Base-by-base conservation (phyloP, 2,888 invertebrate species). In the Myathropa florea region DNA sequence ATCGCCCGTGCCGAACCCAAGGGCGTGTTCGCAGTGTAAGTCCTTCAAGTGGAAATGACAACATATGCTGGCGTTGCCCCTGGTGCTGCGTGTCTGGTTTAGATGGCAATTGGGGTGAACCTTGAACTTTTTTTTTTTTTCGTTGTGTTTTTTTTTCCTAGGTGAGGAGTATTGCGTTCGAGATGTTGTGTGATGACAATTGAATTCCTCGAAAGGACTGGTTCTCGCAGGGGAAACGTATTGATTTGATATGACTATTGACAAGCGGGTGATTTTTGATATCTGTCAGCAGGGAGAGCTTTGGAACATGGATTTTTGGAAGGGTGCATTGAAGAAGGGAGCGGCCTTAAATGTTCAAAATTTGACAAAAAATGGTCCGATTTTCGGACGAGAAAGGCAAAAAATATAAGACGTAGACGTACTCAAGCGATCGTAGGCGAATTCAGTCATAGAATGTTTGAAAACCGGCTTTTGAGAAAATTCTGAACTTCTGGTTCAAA, bases 11-110 rank as follows among this genome's bases (percentile, higher is more conserved):
- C 68, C 67, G 30, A 60, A 30, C 67, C 55, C 63, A 70, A 70
- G 77, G 77, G 77, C 61, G 68, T 68, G 77, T 28, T 68, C 63
- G 21, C 59, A 76, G 46, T 53, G 68, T 33, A 61, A 68, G 33
- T 33, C 23, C 30, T 63, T 71, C 64, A 63, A 70, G 55, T 63
- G 77, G 68, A 77, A 77, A 53, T 70, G 68, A 68, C 70, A 63
- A 61, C 53, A 61, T 14, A 23, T 46, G 46, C 46, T 46, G 46
- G 18, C 18, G 18, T 46, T 46, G 46, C 46, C 28, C 55, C 6
- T 33, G 33, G 55, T 23, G 26, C 23, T 26, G 53, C 18, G 39
- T 39, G 72, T 33, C 46, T n/a, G n/a, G 46, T 46, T 46, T 46
- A 46, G 46, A 18, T 46, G 18, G 46, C 46, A 46, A 18, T n/a